These are phyloP conservation scores for Labroides dimidiatus DNA, from an alignment of 2,797 vertebrate genomes.

Conservation along the genomic window DNA sequence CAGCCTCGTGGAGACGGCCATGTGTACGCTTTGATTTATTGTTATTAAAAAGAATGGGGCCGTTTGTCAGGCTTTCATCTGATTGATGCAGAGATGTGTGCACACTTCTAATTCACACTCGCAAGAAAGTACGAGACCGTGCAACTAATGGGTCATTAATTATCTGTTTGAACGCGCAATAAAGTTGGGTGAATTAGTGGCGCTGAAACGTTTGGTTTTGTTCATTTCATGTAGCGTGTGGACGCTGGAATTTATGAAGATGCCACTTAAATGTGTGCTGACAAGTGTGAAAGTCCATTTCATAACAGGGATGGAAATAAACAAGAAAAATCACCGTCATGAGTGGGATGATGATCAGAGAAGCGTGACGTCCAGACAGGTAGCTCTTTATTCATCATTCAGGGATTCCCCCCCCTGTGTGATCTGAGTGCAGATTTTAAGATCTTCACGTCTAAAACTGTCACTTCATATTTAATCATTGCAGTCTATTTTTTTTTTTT, in stretches of 20 bases:
- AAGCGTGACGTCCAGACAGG: conserved; percentile 52
- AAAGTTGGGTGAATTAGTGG: conserved; percentile 39
- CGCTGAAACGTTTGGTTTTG: conserved; percentile 37
- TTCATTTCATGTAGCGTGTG: conserved; percentile 26
- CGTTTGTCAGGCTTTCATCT: conserved; percentile 65
- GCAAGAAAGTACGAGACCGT: conserved; percentile 39
- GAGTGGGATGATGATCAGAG: conserved; percentile 33
- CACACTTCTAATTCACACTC: conserved; percentile 57
- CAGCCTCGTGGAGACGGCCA: conserved; percentile 55
- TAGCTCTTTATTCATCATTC: conserved; percentile 46
- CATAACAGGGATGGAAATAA: conserved; percentile 25
- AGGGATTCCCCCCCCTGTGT: conserved; percentile 31
- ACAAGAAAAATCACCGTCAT: conserved; percentile 28
- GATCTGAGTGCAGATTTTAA: conserved; percentile 37
- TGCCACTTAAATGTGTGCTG: conserved; percentile 31
- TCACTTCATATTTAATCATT: not conserved
- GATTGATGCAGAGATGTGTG: conserved; percentile 60
- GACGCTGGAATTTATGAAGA: conserved; percentile 38
- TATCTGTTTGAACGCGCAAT: conserved; percentile 53
- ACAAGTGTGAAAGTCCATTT: conserved; percentile 54
- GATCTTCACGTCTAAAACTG: not conserved
- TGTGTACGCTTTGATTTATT: conserved; percentile 70
- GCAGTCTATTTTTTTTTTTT: no score
- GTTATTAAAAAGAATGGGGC: conserved; percentile 62
- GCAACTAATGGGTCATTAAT: conserved; percentile 60